Conservation (phyloP, 1,140 invertebrate genomes). For the Oreohelix idahoensis region DNA sequence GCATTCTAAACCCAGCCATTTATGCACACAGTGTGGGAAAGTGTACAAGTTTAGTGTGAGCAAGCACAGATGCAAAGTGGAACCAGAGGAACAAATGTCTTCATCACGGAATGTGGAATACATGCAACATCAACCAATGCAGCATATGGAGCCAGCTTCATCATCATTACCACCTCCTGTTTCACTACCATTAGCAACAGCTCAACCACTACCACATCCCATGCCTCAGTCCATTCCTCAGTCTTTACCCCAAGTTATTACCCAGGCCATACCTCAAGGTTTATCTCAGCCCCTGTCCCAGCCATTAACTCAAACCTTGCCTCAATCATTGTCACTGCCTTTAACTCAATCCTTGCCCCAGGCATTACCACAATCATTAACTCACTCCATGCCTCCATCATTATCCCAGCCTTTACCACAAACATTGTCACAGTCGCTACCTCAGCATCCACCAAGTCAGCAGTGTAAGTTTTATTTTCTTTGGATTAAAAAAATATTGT, state of each 20-base stretch:
- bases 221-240: neutral
- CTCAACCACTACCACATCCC: neutral
- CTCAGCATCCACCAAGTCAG: neutral
- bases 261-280: neutral
- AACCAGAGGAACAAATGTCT: neutral
- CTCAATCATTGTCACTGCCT: neutral
- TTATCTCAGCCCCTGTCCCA: neutral
- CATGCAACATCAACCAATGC: neutral
- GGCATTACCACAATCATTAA: neutral
- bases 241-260: neutral
- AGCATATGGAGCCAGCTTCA: neutral
- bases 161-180: neutral
- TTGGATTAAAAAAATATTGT: too few species aligned
- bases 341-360: neutral
- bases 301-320: neutral
- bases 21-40: conserved; percentile 34
- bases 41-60: conserved; percentile 31
- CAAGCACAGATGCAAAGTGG: conserved; percentile 30
- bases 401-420: conserved; percentile 13
- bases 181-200: neutral
- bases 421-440: neutral
- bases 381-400: neutral
- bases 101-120: neutral
- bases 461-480: conserved; percentile 19
- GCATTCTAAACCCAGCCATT: conserved; percentile 24